phyloP scores from a whole-genome alignment of 2,888 invertebrate species.

The Cremastinae sp. region DNA sequence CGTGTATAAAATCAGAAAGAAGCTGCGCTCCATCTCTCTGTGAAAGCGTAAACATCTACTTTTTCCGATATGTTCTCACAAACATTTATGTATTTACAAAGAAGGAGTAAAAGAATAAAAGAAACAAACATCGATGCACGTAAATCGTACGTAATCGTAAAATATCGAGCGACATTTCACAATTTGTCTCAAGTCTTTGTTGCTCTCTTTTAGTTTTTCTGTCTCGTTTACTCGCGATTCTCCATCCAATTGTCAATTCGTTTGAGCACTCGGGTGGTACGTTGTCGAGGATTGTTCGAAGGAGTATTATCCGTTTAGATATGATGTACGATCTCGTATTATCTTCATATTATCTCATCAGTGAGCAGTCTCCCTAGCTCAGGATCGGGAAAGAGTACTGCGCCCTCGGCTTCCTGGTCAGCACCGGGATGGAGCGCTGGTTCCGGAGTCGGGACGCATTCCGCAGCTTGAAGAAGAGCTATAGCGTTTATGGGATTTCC shows the following conservation, averaged over 20 bases:
- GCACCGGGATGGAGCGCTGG: conserved; percentile 71
- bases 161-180: neutral
- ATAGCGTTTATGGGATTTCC: conserved; percentile 80
- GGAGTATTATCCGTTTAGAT: no score
- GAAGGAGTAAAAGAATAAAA: conserved; percentile 50
- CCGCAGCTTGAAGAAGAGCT: conserved; percentile 77
- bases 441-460: conserved; percentile 71
- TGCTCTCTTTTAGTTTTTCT: neutral
- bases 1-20: conserved; percentile 69
- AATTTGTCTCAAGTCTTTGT: no score
- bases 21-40: conserved; percentile 24
- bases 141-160: neutral
- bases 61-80: conserved; percentile 61
- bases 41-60: conserved; percentile 37
- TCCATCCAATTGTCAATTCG: neutral
- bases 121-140: conserved; percentile 37
- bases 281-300: no score
- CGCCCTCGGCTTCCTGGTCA: conserved; percentile 78
- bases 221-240: neutral
- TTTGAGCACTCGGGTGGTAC: neutral
- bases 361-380: conserved; percentile 73
- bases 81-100: conserved; percentile 58
- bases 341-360: conserved; percentile 73
- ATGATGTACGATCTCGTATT: neutral
- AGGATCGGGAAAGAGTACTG: conserved; percentile 75